Evolutionary conservation across 2,113 vertebrate genomes (phyloP), one percentile per base, ranked within the genome.

Genomic region (Gymnogyps californianus): DNA sequence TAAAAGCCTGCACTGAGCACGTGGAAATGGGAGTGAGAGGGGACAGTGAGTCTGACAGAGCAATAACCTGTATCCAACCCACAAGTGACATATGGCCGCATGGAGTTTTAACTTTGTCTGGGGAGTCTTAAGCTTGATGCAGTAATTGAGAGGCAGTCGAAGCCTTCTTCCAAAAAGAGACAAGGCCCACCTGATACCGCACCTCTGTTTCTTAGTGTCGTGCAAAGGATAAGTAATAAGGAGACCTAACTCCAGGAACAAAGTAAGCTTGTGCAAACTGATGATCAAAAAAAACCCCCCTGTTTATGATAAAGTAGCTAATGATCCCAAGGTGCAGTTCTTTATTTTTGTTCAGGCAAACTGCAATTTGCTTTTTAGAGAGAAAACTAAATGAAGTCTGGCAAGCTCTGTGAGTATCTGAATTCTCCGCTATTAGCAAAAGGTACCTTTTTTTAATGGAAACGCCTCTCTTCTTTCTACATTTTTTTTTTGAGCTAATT

Each of bases 81-180:
- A 2, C 29, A 6, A 15, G n/a, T 14, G 61, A 22, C 1, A 3
- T 17, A 38, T 0, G 2, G 19, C 32, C 44, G n/a, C 19, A 3
- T 21, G 19, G 24, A 46, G 54, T 19, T 58, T 78, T 29, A 79
- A 54, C 36, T 22, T 1, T 3, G 21, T 44, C 17, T 25, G 16
- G 49, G 61, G 18, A 44, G 38, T 38, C 79, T 80, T 32, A 26
- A 81, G 28, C 25, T 36, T 4, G 16, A 24, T 44, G 18, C 15
- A 54, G 52, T 25, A 69, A 49, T 0, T 26, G 34, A 58, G 49
- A 71, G 16, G 57, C 9, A 51, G 6, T 6, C 1, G 0, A 61
- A 80, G 13, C 28, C 18, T 42, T 34, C 8, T 57, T 6, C 18
- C 29, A 8, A 38, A 65, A 58, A 44, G 36, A 88, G 16, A 13